These are phyloP conservation scores for Platorchestia sp. DNA, from an alignment of 1,140 invertebrate genomes.

Conservation along the genomic window DNA sequence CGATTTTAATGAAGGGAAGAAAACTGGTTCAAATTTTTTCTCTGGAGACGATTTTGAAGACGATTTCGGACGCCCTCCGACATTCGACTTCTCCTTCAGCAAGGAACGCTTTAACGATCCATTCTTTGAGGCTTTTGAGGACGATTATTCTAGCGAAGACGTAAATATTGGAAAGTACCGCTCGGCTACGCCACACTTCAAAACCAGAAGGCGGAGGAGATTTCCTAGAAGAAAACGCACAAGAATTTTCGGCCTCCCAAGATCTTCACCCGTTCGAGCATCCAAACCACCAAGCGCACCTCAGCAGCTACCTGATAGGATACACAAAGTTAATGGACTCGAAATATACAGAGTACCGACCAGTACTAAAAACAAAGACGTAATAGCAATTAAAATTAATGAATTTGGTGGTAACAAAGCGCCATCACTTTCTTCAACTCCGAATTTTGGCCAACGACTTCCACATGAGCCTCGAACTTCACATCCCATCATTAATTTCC, in stretches of 20 bases:
- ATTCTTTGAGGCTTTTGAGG: not conserved
- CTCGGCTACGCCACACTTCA: not conserved
- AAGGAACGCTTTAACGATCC: not conserved
- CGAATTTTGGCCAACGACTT: not conserved
- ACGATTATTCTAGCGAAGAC: not conserved
- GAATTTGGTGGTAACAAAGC: not conserved
- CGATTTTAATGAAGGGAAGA: not conserved
- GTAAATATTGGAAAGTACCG: not conserved
- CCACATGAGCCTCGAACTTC: not conserved
- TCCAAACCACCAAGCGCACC: not conserved
- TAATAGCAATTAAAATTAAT: conserved; percentile 37
- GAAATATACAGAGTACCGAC: conserved; percentile 39
- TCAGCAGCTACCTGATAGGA: not conserved
- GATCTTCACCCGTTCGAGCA: not conserved
- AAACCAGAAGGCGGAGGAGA: not conserved
- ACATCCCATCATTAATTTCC: not conserved
- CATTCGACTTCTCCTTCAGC: not conserved
- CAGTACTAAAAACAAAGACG: not conserved
- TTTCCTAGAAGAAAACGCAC: not conserved
- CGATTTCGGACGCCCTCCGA: conserved; percentile 15
- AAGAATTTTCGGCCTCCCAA: not conserved
- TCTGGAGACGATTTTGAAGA: conserved; percentile 6
- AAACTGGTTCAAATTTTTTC: not conserved
- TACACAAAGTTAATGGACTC: not conserved
- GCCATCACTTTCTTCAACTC: not conserved